A percentile compares a stretch with the other conserved stretches of the same genome.
Conservation (phyloP, 2,797 vertebrate genomes). For the Rhynchotus rufescens region DNA sequence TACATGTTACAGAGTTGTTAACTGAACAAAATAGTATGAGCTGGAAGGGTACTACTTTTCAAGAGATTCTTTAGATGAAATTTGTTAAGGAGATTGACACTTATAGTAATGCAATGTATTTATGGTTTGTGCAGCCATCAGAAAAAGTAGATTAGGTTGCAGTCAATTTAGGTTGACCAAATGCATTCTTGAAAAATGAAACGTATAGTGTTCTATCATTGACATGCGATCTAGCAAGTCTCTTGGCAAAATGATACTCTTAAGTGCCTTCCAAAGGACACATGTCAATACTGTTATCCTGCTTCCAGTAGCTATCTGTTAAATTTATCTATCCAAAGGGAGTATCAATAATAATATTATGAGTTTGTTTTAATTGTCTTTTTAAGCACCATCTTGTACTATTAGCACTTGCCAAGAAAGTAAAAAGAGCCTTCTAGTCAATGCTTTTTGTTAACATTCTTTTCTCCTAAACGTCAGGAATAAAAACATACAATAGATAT, state of each 20-base stretch:
- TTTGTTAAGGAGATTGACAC: slow-evolving; percentile 12
- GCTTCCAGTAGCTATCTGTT: slow-evolving; percentile 7
- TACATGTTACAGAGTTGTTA: neutral
- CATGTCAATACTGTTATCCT: neutral
- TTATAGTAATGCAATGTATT: slow-evolving; percentile 33
- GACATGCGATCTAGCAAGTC: neutral
- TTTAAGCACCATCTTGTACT: neutral
- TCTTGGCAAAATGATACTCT: slow-evolving; percentile 30
- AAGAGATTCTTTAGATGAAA: slow-evolving; percentile 9
- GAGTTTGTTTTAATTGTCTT: slow-evolving; percentile 38
- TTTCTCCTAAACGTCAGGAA: neutral
- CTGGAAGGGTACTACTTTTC: slow-evolving; percentile 1
- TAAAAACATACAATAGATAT: neutral
- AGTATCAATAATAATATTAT: slow-evolving; percentile 13
- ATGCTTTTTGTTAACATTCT: neutral
- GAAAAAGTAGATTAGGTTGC: slow-evolving; percentile 3
- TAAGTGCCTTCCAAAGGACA: slow-evolving; percentile 11
- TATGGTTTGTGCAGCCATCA: neutral
- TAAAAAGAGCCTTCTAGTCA: neutral
- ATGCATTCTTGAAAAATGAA: slow-evolving; percentile 27
- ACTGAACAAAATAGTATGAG: neutral
- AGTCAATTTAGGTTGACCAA: slow-evolving; percentile 22
- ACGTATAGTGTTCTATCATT: neutral
- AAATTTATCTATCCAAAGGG: slow-evolving; percentile 23
- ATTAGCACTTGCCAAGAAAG: neutral